Conservation (phyloP, 2,113 vertebrate species). For the Bettongia penicillata region DNA sequence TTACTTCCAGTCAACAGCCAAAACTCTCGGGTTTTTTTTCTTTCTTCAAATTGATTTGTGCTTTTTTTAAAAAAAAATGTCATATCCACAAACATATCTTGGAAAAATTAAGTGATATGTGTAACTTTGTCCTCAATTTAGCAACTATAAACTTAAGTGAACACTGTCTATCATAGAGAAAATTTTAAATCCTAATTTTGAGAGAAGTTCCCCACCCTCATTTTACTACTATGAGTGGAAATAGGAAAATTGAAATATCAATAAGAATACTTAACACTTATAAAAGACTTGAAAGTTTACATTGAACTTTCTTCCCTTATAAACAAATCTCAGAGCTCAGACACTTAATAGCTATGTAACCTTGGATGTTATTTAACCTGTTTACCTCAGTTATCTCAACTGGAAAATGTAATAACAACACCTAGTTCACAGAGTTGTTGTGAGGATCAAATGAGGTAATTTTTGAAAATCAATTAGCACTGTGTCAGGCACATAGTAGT, state of each 20-base stretch:
- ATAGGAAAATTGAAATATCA: background rate
- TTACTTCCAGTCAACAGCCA: background rate
- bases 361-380: too few relatives aligned
- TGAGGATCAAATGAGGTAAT: constrained; percentile 12
- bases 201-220: background rate
- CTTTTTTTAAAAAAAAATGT: background rate
- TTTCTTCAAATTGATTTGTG: background rate
- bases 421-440: background rate
- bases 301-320: background rate
- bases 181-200: background rate
- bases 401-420: background rate
- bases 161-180: background rate
- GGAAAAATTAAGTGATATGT: too few relatives aligned
- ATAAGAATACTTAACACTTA: background rate
- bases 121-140: background rate
- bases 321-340: background rate
- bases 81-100: too few relatives aligned
- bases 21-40: background rate
- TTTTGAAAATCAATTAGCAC: background rate
- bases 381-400: too few relatives aligned
- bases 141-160: background rate
- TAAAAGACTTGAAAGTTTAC: background rate
- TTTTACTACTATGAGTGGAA: background rate
- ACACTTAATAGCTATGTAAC: background rate
- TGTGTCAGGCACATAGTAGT: background rate